A percentile compares a stretch with the other conserved stretches of the same genome.
Evolutionary conservation across 2,797 vertebrate genomes (phyloP).

Genomic region (Centroberyx gerrardi): DNA sequence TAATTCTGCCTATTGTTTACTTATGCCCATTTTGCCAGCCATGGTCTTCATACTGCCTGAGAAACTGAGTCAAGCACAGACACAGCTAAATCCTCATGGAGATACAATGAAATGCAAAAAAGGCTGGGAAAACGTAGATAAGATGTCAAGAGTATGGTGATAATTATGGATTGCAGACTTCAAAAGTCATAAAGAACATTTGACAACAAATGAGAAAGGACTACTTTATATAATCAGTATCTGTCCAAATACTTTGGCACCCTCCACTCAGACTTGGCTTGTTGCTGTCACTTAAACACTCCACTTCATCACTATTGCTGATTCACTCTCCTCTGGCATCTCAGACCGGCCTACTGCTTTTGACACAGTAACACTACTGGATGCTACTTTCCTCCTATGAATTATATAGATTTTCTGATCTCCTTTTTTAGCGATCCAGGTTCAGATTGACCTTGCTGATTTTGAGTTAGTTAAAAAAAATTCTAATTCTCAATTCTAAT

Average conservation of each 20-base stretch:
- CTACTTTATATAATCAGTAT: background rate
- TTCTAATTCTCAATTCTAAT: no score
- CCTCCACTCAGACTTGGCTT: background rate
- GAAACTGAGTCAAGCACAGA: background rate
- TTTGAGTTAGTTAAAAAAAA: no score
- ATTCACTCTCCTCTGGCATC: background rate
- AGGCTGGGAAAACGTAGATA: background rate
- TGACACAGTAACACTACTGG: background rate
- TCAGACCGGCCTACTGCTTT: background rate
- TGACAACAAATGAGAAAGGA: background rate
- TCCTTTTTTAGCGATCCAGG: no score
- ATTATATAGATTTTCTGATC: no score
- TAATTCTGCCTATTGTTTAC: background rate
- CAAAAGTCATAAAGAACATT: slow-evolving; percentile 8
- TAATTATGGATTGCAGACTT: slow-evolving; percentile 4
- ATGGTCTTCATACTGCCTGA: background rate
- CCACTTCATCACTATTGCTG: slow-evolving; percentile 4
- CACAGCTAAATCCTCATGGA: background rate
- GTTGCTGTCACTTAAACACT: background rate
- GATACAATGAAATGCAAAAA: background rate
- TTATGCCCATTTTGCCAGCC: background rate
- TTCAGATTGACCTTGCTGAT: no score
- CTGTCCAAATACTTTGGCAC: background rate
- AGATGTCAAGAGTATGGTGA: background rate
- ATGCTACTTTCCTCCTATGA: background rate